Base-by-base conservation (phyloP, 64 coral and sea anemone genomes). In the Porites australiensis region DNA sequence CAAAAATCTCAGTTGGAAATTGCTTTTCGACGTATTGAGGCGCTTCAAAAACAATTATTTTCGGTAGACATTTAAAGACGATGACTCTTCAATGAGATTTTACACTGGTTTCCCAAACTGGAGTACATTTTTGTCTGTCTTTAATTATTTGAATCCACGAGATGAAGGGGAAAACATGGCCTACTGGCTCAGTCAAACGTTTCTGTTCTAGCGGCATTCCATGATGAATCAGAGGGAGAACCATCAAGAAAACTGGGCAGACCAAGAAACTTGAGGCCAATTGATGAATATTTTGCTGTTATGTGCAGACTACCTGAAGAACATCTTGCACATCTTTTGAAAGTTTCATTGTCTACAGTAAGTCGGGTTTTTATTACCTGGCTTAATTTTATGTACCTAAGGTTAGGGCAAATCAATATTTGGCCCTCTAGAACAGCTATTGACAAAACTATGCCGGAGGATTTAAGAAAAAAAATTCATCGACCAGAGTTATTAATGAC, bases 91-190 rank as follows among this genome's bases (percentile, higher is more conserved):
- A n/a, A n/a, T n/a, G n/a, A n/a, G n/a, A n/a, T n/a, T n/a, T n/a
- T n/a, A n/a, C n/a, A n/a, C n/a, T n/a, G n/a, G n/a, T n/a, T n/a
- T n/a, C n/a, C n/a, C n/a, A n/a, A n/a, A n/a, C n/a, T n/a, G n/a
- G n/a, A n/a, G n/a, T n/a, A n/a, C n/a, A n/a, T n/a, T n/a, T n/a
- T n/a, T n/a, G n/a, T n/a, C n/a, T 13, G 67, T 93, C 19, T 93
- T 87, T 55, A 78, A 53, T 13, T 93, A 79, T 44, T 76, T 93
- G 58, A 46, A 93, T 59, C 91, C 83, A 18, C 75, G 91, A 48
- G 72, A 93, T 58, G 46, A 55, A 11, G 84, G 75, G 7, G 75
- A 88, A 64, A 93, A 93, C 72, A 93, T 79, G 11, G 57, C 9
- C 43, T 93, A 68, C 63, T 93, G 63, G 90, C 13, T 23, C 51